Conservation (phyloP, 2,888 invertebrate genomes). For the Rotaria macrura region DNA sequence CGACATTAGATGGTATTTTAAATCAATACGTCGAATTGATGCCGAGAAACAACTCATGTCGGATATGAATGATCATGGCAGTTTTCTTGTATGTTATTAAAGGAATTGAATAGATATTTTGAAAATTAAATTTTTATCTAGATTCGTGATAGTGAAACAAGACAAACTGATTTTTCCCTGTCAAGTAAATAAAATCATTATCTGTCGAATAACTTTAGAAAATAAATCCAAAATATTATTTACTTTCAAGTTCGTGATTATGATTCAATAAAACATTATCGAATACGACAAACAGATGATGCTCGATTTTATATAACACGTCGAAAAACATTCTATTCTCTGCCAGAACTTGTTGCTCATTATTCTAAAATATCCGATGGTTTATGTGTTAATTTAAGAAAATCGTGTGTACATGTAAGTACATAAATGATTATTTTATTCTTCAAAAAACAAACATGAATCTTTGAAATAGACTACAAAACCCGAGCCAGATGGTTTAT, state of each 20-base stretch:
- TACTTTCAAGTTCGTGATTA: constrained; percentile 77
- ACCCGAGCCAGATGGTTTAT: constrained; percentile 92
- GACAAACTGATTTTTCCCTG: constrained; percentile 93
- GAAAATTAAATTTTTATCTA: background rate
- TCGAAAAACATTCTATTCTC: constrained; percentile 86
- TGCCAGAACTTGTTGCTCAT: constrained; percentile 91
- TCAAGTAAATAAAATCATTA: constrained; percentile 63
- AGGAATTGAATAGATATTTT: too few relatives aligned
- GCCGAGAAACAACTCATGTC: constrained; percentile 93
- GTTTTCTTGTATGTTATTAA: constrained; percentile 55
- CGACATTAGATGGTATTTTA: constrained; percentile 99
- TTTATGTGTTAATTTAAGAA: constrained; percentile 77
- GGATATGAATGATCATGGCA: constrained; percentile 94
- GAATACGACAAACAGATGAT: constrained; percentile 76
- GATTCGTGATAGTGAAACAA: constrained; percentile 93
- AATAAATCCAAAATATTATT: too few relatives aligned
- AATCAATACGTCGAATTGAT: constrained; percentile 96
- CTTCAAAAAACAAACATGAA: too few relatives aligned
- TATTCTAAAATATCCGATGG: constrained; percentile 98
- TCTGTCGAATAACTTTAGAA: background rate
- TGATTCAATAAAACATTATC: constrained; percentile 96
- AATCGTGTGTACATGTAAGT: constrained; percentile 49
- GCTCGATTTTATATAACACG: constrained; percentile 96
- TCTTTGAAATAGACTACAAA: constrained; percentile 66
- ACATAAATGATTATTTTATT: too few relatives aligned